phyloP scores from a whole-genome alignment of 2,888 invertebrate species.

The Ariolimax columbianus region DNA sequence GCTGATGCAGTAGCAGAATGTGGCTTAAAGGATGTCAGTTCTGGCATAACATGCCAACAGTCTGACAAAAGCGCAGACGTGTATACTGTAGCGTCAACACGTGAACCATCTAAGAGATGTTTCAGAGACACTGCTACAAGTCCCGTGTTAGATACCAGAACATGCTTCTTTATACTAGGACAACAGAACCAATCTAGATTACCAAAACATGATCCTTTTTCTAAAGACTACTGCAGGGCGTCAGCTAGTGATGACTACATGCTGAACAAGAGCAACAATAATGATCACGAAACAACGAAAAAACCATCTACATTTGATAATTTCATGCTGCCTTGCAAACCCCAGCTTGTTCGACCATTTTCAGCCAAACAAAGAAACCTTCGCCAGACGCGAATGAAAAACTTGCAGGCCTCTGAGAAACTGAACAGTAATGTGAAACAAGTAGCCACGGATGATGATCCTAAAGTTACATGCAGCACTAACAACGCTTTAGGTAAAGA shows the following conservation, averaged over 20 bases:
- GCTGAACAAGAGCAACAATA: not conserved
- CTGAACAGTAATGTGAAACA: not conserved
- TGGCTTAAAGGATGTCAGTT: not conserved
- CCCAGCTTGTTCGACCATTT: not conserved
- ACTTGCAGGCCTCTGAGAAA: not conserved
- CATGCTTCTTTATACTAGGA: not conserved
- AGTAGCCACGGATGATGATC: not conserved
- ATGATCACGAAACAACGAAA: not conserved
- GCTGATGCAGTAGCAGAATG: not conserved
- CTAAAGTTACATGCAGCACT: not conserved
- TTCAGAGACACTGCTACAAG: constrained; percentile 9
- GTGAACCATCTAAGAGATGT: constrained; percentile 29
- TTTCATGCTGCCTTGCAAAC: not conserved
- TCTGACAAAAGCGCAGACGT: not conserved
- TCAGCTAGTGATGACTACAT: not conserved
- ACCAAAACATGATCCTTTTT: not conserved
- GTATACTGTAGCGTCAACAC: not conserved
- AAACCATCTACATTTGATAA: too few species aligned
- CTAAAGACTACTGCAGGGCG: not conserved
- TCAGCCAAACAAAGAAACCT: constrained; percentile 8
- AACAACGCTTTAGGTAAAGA: constrained; percentile 14
- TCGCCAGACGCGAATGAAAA: constrained; percentile 1
- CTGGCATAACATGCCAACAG: too few species aligned
- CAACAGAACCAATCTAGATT: not conserved
- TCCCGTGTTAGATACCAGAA: constrained; percentile 10